These are phyloP conservation scores for Amblyopsis hoosieri DNA, from an alignment of 2,797 vertebrate species.

Conservation along the genomic window DNA sequence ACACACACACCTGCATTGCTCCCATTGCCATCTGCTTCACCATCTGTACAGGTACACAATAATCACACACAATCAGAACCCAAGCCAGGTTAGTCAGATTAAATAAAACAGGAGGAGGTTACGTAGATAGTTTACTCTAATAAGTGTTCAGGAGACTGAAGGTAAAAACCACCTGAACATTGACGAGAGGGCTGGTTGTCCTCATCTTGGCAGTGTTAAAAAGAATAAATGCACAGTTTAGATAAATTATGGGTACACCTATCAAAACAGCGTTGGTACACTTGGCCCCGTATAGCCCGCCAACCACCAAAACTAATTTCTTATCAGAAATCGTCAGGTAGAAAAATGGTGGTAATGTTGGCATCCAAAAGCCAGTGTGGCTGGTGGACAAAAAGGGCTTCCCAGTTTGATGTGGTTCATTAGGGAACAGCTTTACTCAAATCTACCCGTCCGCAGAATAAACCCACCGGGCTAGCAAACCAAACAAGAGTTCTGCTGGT, in stretches of 20 bases:
- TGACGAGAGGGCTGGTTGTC: slow-evolving; percentile 3
- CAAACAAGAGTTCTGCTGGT: no score
- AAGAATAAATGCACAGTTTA: slow-evolving; percentile 6
- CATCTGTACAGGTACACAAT: slow-evolving; percentile 79
- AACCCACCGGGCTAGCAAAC: no score
- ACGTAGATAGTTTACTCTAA: slow-evolving; percentile 31
- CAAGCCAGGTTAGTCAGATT: slow-evolving; percentile 49
- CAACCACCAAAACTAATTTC: no score
- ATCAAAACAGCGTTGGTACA: no score
- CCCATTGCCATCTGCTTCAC: slow-evolving; percentile 81
- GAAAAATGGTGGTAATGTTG: slow-evolving; percentile 3
- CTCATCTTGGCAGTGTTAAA: slow-evolving; percentile 11
- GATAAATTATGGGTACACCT: not conserved
- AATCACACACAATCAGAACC: slow-evolving; percentile 65
- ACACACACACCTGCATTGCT: slow-evolving; percentile 80
- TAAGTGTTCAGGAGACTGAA: slow-evolving; percentile 21
- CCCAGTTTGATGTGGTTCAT: not conserved
- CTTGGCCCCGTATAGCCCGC: no score
- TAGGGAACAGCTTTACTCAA: not conserved
- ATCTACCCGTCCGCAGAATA: no score
- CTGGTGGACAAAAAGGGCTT: slow-evolving; percentile 6
- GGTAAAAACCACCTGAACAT: slow-evolving; percentile 13
- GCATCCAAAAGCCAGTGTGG: slow-evolving; percentile 30
- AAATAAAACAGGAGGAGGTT: slow-evolving; percentile 1
- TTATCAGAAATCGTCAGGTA: no score